Percentiles rank a stretch among this genome's conserved stretches.
These are phyloP conservation scores for Etheostoma nigrum DNA, from an alignment of 2,797 vertebrate genomes.

Conservation along the genomic window DNA sequence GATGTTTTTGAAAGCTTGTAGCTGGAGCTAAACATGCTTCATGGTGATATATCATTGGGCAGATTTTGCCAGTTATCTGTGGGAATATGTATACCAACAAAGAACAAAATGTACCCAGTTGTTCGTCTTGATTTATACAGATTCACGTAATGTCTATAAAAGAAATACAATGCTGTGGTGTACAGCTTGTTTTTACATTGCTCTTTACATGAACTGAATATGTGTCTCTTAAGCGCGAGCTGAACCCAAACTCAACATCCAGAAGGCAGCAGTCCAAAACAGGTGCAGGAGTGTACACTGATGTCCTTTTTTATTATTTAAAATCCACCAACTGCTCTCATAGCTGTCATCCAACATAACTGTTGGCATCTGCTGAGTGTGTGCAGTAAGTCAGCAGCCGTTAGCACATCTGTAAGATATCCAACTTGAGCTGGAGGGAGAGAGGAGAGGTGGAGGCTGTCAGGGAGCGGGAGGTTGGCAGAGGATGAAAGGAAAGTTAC, in stretches of 20 bases:
- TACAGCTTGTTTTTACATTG: no score
- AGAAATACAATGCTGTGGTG: no score
- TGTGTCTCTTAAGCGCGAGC: background rate
- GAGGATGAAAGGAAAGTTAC: conserved; percentile 58
- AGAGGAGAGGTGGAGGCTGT: conserved; percentile 32
- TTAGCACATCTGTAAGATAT: conserved; percentile 45
- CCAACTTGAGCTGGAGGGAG: conserved; percentile 26
- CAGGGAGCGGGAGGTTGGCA: conserved; percentile 45
- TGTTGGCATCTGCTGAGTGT: conserved; percentile 39
- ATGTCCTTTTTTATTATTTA: background rate
- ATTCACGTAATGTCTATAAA: no score
- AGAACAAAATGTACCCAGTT: no score
- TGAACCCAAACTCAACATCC: background rate
- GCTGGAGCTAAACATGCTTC: no score
- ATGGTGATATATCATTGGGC: no score
- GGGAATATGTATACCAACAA: no score
- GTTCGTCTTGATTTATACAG: no score
- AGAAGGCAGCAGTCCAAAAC: background rate
- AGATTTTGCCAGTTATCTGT: no score
- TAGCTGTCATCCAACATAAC: conserved; percentile 30
- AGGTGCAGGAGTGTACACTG: background rate
- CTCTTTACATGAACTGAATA: background rate
- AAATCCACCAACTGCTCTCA: background rate
- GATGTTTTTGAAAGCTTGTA: background rate
- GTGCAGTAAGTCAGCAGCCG: conserved; percentile 30